Base-by-base conservation (phyloP, 2,113 vertebrate species). In the Sigmodon hispidus region DNA sequence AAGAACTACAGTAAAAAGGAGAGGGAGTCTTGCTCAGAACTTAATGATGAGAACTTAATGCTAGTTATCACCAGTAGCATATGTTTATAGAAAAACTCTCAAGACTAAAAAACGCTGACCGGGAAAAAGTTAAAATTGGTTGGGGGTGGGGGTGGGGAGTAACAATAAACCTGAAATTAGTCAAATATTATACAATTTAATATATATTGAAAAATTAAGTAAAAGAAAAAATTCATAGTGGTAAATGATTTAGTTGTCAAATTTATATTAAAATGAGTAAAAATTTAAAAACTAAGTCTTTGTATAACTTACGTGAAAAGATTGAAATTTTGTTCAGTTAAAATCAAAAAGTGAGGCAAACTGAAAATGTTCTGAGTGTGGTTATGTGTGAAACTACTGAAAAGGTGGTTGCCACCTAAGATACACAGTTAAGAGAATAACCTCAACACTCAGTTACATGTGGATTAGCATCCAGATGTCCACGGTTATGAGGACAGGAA, bases 31-130 rank as follows among this genome's bases (percentile, higher is more conserved):
- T 63, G 57, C 7, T 63, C 15, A 57, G 22, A 11, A 75, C 22
- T 84, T 67, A 34, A 21, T 52, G 13, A 93, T 59, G 96, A 91
- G 52, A 1, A 59, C 17, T 52, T 63, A 45, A 59, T 61, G 4
- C 65, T 77, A 76, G 65, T 16, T 15, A 59, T 80, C 40, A 75
- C 57, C 43, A 91, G 69, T 21, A 26, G 4, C 24, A 3, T 22
- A 10, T 19, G 57, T 55, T 67, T 85, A 6, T 55, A 43, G 40
- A 63, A 34, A 63, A 81, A 89, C 22, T 67, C 50, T 75, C 61
- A 89, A 90, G 83, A 83, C 50, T 55, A 80, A 76, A 85, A 95
- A 94, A 43, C 85, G 73, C 48, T 79, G 61, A 93, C 21, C 31
- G 26, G 83, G 48, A 34, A 96, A 80, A 95, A 75, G 3, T 70